Evolutionary conservation across 2,888 invertebrate genomes (phyloP), one percentile per base, ranked within the genome.

Genomic region (Chrysina gloriosa): DNA sequence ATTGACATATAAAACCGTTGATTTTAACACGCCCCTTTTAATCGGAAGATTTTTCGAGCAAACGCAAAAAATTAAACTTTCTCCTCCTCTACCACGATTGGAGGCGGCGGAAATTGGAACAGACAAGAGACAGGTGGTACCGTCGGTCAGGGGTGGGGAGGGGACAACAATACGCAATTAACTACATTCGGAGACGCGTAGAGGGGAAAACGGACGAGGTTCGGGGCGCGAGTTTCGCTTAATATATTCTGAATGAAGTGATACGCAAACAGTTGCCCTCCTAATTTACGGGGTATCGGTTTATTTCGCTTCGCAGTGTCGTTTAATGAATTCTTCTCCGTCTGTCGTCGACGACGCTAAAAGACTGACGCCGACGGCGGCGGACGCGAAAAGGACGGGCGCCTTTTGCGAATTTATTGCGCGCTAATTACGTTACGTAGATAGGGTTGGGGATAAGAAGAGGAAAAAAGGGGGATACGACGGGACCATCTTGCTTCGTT

Each of bases 221-320:
- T 29, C 7, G 7, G 52, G 31, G 31, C 16, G 5, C 50, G 4
- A 52, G 21, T n/a, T 16, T 27, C 21, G 23, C 34, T 58, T 58
- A 65, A 54, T 65, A 65, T 50, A 65, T 65, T 54, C 54, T 25
- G 65, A 31, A 65, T 65, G 65, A 65, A 65, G 65, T 65, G 65
- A 56, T 65, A 56, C 27, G 65, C 65, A 52, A 65, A 65, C 65
- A 65, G 19, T 65, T 65, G 21, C 58, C 58, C 39, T 39, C 19
- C 39, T 58, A 58, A 58, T 58, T 58, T 39, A 58, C 58, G 58
- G 27, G n/a, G 58, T 58, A 58, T 58, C 58, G 58, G 58, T 58
- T 58, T 58, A 39, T 58, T 58, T 58, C 58, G 58, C 23, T 39
- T 58, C 39, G 58, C 58, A 58, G 58, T 58, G 58, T 19, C 39